Evolutionary conservation across 2,888 invertebrate species (phyloP).

Genomic region (Pteria penguin): DNA sequence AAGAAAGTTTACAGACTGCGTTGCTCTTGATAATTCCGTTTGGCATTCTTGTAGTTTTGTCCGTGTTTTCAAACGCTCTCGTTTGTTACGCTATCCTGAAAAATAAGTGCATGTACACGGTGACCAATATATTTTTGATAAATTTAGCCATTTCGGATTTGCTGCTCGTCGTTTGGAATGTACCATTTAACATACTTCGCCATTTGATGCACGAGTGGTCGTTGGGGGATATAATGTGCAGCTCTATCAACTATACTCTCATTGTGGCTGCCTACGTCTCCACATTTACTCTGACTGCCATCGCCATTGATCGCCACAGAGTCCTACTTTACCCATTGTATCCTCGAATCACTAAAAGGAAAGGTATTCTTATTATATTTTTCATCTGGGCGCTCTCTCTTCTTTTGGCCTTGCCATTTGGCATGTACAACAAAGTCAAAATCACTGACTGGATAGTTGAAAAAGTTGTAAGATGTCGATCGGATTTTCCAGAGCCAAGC

Average conservation of each 20-base stretch:
- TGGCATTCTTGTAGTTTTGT: conserved; percentile 28
- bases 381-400: conserved; percentile 78
- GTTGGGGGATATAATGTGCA: conserved; percentile 80
- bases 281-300: conserved; percentile 81
- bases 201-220: conserved; percentile 80
- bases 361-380: conserved; percentile 76
- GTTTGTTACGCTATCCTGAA: conserved; percentile 32
- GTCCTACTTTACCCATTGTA: conserved; percentile 80
- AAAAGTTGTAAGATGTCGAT: conserved; percentile 73
- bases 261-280: conserved; percentile 81
- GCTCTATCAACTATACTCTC: conserved; percentile 79
- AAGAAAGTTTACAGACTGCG: too few species aligned
- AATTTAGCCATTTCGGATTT: conserved; percentile 76
- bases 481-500: conserved; percentile 71
- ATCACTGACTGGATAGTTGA: conserved; percentile 57
- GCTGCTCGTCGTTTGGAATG: conserved; percentile 77
- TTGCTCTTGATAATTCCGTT: too few species aligned
- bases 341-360: conserved; percentile 76
- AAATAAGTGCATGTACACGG: conserved; percentile 39
- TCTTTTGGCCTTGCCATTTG: conserved; percentile 79
- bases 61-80: conserved; percentile 35
- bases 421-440: conserved; percentile 74
- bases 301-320: conserved; percentile 80
- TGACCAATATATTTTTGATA: conserved; percentile 39
- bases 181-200: conserved; percentile 80